Conservation (phyloP, 1,140 invertebrate species). For the Eumaeus atala region DNA sequence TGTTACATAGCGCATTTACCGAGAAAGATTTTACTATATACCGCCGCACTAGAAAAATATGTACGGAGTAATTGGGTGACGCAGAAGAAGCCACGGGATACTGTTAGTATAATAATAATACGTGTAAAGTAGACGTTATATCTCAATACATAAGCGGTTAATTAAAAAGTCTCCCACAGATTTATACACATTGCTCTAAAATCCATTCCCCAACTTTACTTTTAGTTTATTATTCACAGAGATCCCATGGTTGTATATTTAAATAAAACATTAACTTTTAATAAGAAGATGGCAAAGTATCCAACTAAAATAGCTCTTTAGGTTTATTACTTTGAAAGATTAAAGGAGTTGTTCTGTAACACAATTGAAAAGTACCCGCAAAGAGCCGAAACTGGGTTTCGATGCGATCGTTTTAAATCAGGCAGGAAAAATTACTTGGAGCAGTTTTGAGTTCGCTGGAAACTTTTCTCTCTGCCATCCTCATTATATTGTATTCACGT, state of each 20-base stretch:
- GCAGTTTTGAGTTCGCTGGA: slow-evolving; percentile 59
- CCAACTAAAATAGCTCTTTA: slow-evolving; percentile 9
- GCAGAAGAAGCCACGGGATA: too few relatives aligned
- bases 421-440: slow-evolving; percentile 64
- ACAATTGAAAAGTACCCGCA: slow-evolving; percentile 39
- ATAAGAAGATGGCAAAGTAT: slow-evolving; percentile 10
- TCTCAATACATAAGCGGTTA: too few relatives aligned
- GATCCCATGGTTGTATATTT: slow-evolving; percentile 3
- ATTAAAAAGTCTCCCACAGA: too few relatives aligned
- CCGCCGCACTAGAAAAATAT: too few relatives aligned
- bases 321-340: slow-evolving; percentile 14
- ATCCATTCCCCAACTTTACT: background rate
- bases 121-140: too few relatives aligned
- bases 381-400: slow-evolving; percentile 48
- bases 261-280: slow-evolving; percentile 11
- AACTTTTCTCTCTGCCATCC: slow-evolving; percentile 58
- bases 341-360: slow-evolving; percentile 16
- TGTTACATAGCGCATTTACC: too few relatives aligned
- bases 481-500: slow-evolving; percentile 71
- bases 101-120: too few relatives aligned
- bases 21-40: too few relatives aligned
- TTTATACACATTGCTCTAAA: background rate
- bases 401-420: slow-evolving; percentile 62
- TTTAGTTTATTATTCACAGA: slow-evolving; percentile 2
- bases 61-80: too few relatives aligned